Base-by-base conservation (phyloP, 2,113 vertebrate species). In the Platanista minor region DNA sequence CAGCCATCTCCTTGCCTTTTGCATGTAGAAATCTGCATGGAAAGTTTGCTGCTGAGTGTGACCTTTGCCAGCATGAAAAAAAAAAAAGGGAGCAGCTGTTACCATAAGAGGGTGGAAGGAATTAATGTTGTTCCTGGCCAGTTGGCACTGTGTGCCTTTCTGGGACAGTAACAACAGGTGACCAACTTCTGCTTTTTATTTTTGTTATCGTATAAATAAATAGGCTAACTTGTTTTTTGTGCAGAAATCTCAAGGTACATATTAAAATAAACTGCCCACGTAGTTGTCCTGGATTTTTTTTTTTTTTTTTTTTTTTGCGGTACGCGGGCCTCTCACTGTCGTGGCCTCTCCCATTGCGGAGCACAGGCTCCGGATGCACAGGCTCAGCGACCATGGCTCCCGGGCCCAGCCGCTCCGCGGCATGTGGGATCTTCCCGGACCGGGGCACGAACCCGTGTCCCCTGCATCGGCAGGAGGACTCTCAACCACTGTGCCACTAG, bases 101-200 rank as follows among this genome's bases (percentile, higher is more conserved):
- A 49, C 59, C 41, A 10, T 7, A 75, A 72, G 69, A 57, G 86
- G 69, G 46, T 78, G 57, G 94, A 81, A 90, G 94, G 67, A 81
- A 78, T 87, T 71, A 80, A 49, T 81, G 64, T 83, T 82, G 49
- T 67, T 80, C 59, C 66, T 81, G 43, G 86, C 82, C 95, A 89
- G 46, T 75, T 95, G 97, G 69, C 82, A 29, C 57, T 25, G 36
- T 23, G 13, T 46, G 86, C 52, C 46, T 93, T 96, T 91, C 62
- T 52, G 59, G 49, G 74, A 23, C 46, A 81, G 66, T n/a, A 93
- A 87, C 52, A 89, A 75, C 86, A 98, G 94, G 90, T 96, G 97
- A 96, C 66, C 33, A 49, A n/a, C 27, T 67, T 87, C n/a, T 85
- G 25, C 84, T 71, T 92, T 91, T 93, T 71, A 61, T 87, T 93